phyloP scores from a whole-genome alignment of 1,140 invertebrate species.

The Agrypnia vestita region DNA sequence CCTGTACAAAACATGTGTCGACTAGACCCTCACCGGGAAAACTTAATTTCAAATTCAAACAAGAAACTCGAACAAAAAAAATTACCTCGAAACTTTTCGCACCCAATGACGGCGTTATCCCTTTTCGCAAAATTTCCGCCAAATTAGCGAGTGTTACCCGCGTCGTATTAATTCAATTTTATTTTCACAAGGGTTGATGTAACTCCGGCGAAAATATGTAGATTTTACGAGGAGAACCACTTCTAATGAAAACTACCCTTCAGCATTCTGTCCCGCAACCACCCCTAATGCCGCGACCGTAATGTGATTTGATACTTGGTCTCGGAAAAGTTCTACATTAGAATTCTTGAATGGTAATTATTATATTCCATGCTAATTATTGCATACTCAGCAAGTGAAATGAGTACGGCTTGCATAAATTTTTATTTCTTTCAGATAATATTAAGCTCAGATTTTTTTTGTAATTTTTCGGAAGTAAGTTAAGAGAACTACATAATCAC shows the following conservation, averaged over 20 bases:
- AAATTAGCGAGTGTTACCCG: constrained; percentile 25
- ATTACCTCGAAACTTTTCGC: constrained; percentile 5
- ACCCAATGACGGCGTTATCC: background rate
- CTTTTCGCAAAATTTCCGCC: background rate
- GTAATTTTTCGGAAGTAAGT: no score
- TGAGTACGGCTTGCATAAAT: no score
- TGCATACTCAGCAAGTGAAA: no score
- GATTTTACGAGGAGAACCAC: constrained; percentile 3
- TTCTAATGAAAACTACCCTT: constrained; percentile 24
- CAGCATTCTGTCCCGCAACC: background rate
- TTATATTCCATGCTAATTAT: no score
- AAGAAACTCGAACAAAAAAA: constrained; percentile 15
- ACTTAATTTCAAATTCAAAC: constrained; percentile 1
- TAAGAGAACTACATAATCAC: no score
- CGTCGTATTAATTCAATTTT: constrained; percentile 29
- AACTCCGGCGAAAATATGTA: constrained; percentile 10
- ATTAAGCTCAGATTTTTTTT: no score
- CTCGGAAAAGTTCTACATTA: no score
- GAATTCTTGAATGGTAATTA: no score
- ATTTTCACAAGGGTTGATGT: constrained; percentile 34
- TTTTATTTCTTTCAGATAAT: no score
- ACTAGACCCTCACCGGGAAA: no score
- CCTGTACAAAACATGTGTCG: no score
- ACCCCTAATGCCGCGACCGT: background rate
- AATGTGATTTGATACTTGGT: background rate